A percentile compares a stretch with the other conserved stretches of the same genome.
Evolutionary conservation across 1,140 invertebrate genomes (phyloP).

Genomic region (Acyrthosiphon pisum): DNA sequence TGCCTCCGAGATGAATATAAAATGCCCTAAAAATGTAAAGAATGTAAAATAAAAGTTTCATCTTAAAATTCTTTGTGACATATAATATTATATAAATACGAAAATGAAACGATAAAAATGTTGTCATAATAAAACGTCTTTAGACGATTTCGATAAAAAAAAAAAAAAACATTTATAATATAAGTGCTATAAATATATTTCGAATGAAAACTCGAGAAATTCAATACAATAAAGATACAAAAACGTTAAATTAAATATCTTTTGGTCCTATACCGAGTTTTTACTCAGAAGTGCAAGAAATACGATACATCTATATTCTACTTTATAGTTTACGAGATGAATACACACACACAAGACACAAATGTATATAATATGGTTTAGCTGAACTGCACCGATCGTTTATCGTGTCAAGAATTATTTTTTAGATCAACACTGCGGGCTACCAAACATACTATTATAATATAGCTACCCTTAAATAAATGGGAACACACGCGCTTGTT

Average conservation of each 20-base stretch:
- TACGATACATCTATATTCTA: not conserved
- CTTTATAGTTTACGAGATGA: no score
- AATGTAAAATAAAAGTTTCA: no score
- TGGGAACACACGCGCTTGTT: not conserved
- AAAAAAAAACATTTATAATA: no score
- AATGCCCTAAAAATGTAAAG: no score
- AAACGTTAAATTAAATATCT: not conserved
- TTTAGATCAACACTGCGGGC: not conserved
- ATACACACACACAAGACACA: not conserved
- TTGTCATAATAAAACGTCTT: no score
- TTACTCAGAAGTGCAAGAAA: not conserved
- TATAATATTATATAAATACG: no score
- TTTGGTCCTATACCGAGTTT: not conserved
- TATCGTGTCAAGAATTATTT: slow-evolving; percentile 3
- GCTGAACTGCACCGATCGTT: not conserved
- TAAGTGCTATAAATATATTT: not conserved
- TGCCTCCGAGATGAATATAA: no score
- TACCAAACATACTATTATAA: not conserved
- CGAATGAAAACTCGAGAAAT: not conserved
- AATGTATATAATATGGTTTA: not conserved
- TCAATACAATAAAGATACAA: not conserved
- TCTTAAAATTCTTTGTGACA: no score
- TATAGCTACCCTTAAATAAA: slow-evolving; percentile 5
- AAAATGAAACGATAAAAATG: no score
- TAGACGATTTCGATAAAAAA: no score